Evolutionary conservation across 2,113 vertebrate genomes (phyloP).

Genomic region (Cettia cetti): DNA sequence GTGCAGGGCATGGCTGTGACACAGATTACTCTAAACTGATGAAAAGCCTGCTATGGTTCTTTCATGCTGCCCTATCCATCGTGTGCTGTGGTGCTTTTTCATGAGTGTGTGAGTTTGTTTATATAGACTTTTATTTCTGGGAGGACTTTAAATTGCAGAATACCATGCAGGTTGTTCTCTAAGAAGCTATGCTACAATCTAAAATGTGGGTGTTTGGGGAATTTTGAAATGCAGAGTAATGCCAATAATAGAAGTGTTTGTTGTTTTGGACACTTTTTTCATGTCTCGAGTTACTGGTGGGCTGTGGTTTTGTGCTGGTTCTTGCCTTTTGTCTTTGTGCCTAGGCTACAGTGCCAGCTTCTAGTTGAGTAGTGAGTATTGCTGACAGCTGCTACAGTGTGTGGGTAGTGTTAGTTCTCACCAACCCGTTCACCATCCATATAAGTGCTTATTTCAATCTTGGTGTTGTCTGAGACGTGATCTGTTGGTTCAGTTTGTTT

Average conservation of each 20-base stretch:
- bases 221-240: neutral
- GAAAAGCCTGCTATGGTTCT: neutral
- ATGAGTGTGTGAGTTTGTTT: neutral
- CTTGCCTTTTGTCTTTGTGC: neutral
- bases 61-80: neutral
- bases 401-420: constrained; percentile 19
- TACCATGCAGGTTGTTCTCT: neutral
- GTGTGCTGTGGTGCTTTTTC: neutral
- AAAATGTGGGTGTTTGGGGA: neutral
- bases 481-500: neutral
- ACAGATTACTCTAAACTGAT: neutral
- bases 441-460: neutral
- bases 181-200: neutral
- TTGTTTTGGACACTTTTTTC: neutral
- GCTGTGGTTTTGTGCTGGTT: neutral
- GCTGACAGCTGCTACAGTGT: neutral
- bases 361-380: neutral
- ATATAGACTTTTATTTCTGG: neutral
- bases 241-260: neutral
- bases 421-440: neutral
- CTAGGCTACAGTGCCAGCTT: neutral
- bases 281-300: neutral
- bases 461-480: neutral
- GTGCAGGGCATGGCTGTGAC: neutral
- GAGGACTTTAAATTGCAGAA: neutral